Base-by-base conservation (phyloP, 2,113 vertebrate species). In the Casuarius casuarius region DNA sequence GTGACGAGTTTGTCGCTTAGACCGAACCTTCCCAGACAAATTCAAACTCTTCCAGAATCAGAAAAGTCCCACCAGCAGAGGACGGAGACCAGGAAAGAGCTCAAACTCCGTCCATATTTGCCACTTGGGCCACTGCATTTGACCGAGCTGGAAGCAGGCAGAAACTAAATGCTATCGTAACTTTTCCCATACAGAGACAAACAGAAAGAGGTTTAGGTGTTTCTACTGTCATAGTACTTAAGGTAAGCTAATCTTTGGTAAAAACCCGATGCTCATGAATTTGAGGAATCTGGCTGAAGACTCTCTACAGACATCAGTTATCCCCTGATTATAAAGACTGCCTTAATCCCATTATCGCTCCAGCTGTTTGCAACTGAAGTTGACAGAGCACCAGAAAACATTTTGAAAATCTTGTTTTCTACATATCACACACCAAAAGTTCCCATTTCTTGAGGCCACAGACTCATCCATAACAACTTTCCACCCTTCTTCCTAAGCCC, bases 151-250 rank as follows among this genome's bases (percentile, higher is more conserved):
- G 33, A 29, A 28, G 68, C 44, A 12, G 9, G 16, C 49, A 56
- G 58, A n/a, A 51, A 63, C 22, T 3, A 84, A n/a, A 16, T 1
- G 1, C 1, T 4, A 15, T 15, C 0, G 26, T n/a, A 61, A 58
- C 35, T 78, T 1, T 84, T 21, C 75, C 23, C 65, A 26, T 4
- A 8, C 25, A 52, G 19, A 10, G 21, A 42, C 38, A 22, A 6
- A 3, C 0, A 40, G 54, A 48, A 40, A 9, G 33, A 31, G 44
- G 6, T 21, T 10, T 28, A 0, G 9, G 21, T 5, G 56, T 5
- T 74, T 40, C 51, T 31, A 12, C 1, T 11, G 0, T 1, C 1
- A 26, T 1, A 3, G 3, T 21, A 28, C 25, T 35, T 0, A 0
- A 12, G 40, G 9, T 10, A 12, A 5, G 1, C 28, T 7, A 38